phyloP scores from a whole-genome alignment of 2,113 vertebrate genomes.

The Dicentrarchus labrax region DNA sequence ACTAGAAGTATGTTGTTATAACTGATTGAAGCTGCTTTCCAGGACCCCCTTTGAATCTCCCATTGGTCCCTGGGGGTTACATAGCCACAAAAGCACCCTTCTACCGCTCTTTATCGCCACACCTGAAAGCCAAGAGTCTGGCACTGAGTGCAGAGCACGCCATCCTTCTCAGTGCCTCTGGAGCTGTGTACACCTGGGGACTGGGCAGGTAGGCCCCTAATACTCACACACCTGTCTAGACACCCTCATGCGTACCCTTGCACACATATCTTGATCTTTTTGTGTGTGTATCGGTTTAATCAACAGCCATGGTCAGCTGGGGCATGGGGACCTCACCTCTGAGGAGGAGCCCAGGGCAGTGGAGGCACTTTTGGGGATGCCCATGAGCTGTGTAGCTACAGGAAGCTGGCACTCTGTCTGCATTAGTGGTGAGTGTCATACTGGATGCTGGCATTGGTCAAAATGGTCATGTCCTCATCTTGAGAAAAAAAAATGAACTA shows the following conservation, averaged over 20 bases:
- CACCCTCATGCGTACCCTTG: too few relatives aligned
- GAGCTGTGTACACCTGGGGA: slow-evolving; percentile 90
- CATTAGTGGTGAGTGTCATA: slow-evolving; percentile 86
- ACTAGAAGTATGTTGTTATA: background rate
- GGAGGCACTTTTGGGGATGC: slow-evolving; percentile 91
- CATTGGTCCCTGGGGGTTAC: slow-evolving; percentile 88
- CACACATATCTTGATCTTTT: background rate
- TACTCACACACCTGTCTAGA: background rate
- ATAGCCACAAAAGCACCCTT: slow-evolving; percentile 83
- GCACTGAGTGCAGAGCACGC: slow-evolving; percentile 88
- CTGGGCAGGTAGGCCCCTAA: slow-evolving; percentile 85
- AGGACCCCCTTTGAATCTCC: slow-evolving; percentile 77
- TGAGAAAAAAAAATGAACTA: too few relatives aligned
- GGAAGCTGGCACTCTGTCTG: slow-evolving; percentile 94
- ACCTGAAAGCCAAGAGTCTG: slow-evolving; percentile 83
- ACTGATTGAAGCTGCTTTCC: background rate
- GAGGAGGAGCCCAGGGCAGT: slow-evolving; percentile 86
- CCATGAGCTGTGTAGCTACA: slow-evolving; percentile 84
- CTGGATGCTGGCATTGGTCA: background rate
- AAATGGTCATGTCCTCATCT: background rate
- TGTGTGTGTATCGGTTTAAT: background rate
- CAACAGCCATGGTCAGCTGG: slow-evolving; percentile 93
- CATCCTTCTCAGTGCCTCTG: slow-evolving; percentile 82
- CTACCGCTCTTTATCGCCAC: slow-evolving; percentile 78
- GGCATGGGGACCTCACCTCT: slow-evolving; percentile 87